phyloP scores from a whole-genome alignment of 2,888 invertebrate species.

The Frankliniella fusca region DNA sequence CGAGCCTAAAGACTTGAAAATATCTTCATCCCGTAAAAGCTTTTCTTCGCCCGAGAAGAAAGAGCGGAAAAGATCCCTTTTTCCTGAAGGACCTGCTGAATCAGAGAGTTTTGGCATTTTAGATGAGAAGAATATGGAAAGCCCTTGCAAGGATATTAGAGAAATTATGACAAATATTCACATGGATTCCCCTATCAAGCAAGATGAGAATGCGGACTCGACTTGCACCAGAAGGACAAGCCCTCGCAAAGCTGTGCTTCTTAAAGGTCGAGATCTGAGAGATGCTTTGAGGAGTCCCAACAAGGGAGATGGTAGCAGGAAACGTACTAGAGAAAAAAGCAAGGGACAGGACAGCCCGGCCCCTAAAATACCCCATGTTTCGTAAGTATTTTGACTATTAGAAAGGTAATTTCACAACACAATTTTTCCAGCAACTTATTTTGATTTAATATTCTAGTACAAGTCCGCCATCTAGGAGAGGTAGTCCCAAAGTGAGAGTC shows the following conservation, averaged over 20 bases:
- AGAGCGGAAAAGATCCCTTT: background rate
- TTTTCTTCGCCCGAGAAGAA: background rate
- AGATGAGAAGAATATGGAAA: slow-evolving; percentile 6
- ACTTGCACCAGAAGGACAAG: background rate
- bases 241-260: background rate
- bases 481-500: slow-evolving; percentile 3
- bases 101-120: background rate
- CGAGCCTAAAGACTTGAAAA: background rate
- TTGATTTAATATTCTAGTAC: background rate
- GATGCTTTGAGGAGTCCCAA: background rate
- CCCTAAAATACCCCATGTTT: background rate
- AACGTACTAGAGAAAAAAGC: background rate
- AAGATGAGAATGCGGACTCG: background rate
- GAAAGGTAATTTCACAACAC: background rate
- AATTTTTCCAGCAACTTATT: slow-evolving; percentile 10
- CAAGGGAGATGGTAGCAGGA: background rate
- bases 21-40: background rate
- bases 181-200: background rate
- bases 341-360: background rate
- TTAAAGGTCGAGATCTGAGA: background rate
- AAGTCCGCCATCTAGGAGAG: background rate
- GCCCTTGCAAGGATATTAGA: slow-evolving; percentile 4
- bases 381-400: background rate
- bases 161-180: slow-evolving; percentile 15
- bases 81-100: background rate